Evolutionary conservation across 2,888 invertebrate species (phyloP), one percentile per base, ranked within the genome.

Genomic region (Encarsia formosa): DNA sequence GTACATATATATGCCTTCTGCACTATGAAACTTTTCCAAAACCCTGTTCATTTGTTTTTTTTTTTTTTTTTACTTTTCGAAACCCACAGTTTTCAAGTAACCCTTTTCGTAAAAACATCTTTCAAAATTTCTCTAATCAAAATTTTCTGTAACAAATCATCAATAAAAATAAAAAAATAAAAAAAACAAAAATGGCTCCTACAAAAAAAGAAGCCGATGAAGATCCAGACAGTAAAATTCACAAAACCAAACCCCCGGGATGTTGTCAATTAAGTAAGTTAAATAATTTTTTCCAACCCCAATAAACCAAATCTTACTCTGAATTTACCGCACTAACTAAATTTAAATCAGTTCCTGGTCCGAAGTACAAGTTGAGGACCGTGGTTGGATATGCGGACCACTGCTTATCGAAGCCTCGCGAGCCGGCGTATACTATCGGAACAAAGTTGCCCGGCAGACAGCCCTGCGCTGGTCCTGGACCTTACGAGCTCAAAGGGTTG

Each of bases 371-470:
- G 65, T 75, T 86, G 47, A 84, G 82, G 13, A 73, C 83, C 2
- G 77, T 82, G 5, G 78, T 82, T n/a, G 86, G 86, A 2, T 82
- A 74, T 69, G 66, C 73, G 5, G 62, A 71, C 15, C 86, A 86
- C 72, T 85, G 85, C 69, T 74, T 78, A 9, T 80, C 82, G 5
- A 80, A 76, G 42, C 75, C 76, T 65, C 77, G 84, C 55, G 79
- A 79, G 69, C 85, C 86, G 4, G 81, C 82, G 67, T 86, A 76
- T 69, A 79, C 83, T 38, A 79, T 86, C 66, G 81, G 82, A 16
- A 66, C 66, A 3, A 71, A 74, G 23, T 61, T 65, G 24, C 44
- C 61, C 2, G 20, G 41, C 6, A 38, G 44, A 0, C 26, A 44
- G 1, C 18, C 44, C 2, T 63, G 75, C 61, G 59, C 65, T 61